Conservation (phyloP, 2,888 invertebrate species). For the Drosophila prolongata region DNA sequence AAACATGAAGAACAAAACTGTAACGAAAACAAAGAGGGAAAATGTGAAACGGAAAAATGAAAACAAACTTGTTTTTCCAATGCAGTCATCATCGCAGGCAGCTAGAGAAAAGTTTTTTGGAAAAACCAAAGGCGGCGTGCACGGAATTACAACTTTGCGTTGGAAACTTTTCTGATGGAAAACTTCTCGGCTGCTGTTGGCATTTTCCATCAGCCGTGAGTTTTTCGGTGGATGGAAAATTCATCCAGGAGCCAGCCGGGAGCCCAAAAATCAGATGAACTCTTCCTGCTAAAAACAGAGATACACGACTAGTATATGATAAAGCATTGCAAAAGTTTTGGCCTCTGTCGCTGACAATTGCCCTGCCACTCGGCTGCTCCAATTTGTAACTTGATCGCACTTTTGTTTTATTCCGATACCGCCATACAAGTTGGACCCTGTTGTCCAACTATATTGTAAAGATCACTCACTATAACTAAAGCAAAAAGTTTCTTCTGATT, state of each 20-base stretch:
- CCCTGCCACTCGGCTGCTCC: conserved; percentile 11
- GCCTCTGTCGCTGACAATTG: conserved; percentile 36
- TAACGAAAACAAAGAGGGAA: conserved; percentile 4
- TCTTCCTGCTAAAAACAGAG: conserved; percentile 19
- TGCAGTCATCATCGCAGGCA: conserved; percentile 28
- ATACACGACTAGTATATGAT: neutral
- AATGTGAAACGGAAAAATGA: conserved; percentile 17
- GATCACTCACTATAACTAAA: too few relatives aligned
- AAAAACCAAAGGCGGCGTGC: conserved; percentile 50
- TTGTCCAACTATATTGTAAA: too few relatives aligned
- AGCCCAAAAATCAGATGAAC: conserved; percentile 18
- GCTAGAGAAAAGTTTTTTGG: conserved; percentile 20
- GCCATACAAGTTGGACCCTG: neutral
- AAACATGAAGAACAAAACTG: conserved; percentile 17
- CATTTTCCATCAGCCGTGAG: conserved; percentile 37
- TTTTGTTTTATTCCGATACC: conserved; percentile 11
- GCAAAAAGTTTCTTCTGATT: too few relatives aligned
- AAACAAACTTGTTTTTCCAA: conserved; percentile 39
- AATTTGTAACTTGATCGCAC: conserved; percentile 37
- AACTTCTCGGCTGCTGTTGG: conserved; percentile 41
- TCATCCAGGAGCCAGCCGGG: conserved; percentile 1
- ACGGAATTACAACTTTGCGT: conserved; percentile 59
- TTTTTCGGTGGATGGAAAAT: conserved; percentile 4
- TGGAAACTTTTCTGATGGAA: conserved; percentile 51
- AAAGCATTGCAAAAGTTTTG: conserved; percentile 17